Conservation (phyloP, 2,113 vertebrate genomes). For the Morone chrysops region DNA sequence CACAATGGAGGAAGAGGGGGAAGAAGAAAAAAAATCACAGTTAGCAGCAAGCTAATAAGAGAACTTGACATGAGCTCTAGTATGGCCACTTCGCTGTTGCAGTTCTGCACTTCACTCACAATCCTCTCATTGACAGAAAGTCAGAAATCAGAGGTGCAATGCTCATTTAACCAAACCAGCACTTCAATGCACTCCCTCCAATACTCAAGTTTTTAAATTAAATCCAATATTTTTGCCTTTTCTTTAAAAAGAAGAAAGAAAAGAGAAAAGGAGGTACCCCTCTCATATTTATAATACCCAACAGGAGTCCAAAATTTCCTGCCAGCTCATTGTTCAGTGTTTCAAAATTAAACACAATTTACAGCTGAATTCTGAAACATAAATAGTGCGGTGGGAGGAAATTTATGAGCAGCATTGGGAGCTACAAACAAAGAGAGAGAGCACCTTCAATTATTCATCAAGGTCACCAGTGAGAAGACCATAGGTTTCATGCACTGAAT, state of each 20-base stretch:
- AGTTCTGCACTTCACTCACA: conserved; percentile 42
- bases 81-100: conserved; percentile 26
- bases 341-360: conserved; percentile 10
- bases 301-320: conserved; percentile 10
- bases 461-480: conserved; percentile 46
- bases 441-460: conserved; percentile 20
- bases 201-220: conserved; percentile 37
- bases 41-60: conserved; percentile 76
- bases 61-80: conserved; percentile 40
- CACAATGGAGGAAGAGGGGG: background rate
- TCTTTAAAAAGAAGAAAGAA: background rate
- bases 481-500: conserved; percentile 11
- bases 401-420: background rate
- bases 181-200: conserved; percentile 19
- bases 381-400: conserved; percentile 16
- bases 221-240: conserved; percentile 15
- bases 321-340: conserved; percentile 18
- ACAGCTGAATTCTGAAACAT: conserved; percentile 20
- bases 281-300: conserved; percentile 14
- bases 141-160: conserved; percentile 43
- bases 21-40: conserved; percentile 29
- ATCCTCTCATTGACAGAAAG: conserved; percentile 35
- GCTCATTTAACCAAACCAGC: conserved; percentile 35
- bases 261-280: conserved; percentile 3
- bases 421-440: background rate